Evolutionary conservation across 1,140 invertebrate species (phyloP), one percentile per base, ranked within the genome.

Genomic region (Hycleus cichorii): DNA sequence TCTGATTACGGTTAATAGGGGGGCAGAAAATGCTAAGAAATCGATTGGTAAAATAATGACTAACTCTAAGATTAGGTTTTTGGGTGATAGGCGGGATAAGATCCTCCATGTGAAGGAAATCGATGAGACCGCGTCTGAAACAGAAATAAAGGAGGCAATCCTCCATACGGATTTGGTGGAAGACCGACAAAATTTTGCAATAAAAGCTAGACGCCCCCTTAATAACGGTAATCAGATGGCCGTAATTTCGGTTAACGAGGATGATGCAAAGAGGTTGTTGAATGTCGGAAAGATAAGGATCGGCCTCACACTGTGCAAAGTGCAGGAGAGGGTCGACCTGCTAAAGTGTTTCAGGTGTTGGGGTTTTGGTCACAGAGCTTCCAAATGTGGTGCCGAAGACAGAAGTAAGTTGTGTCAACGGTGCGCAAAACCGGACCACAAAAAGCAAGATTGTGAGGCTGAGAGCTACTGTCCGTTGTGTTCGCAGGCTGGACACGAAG

Each of bases 281-380:
- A 2, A 49, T 8, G 2, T 25, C 11, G 25, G 40, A 18, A 11
- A 12, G n/a, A n/a, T 59, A 3, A 12, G 50, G 24, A 48, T 59
- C 7, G 57, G 57, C 2, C 24, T 32, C 9, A 47, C 10, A 3
- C 47, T 8, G 1, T 57, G 54, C 40, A 32, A 43, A n/a, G 39
- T 61, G n/a, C 7, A 24, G 26, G 40, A 53, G 12, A 51, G 49
- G 39, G 48, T 47, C 11, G 38, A 57, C 7, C 11, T 9, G 12
- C 1, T 12, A 12, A 51, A 40, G 42, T 61, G 49, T 54, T 52
- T 47, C 10, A 61, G 45, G 39, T 61, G 59, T 44, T 58, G 55
- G 55, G 42, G 39, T 2, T 58, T 48, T n/a, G 59, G 49, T 4
- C 55, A 61, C 27, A 40, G 26, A 2, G 38, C 18, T 39, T 7